Conservation (phyloP, 1,140 invertebrate genomes). For the Atta texana region DNA sequence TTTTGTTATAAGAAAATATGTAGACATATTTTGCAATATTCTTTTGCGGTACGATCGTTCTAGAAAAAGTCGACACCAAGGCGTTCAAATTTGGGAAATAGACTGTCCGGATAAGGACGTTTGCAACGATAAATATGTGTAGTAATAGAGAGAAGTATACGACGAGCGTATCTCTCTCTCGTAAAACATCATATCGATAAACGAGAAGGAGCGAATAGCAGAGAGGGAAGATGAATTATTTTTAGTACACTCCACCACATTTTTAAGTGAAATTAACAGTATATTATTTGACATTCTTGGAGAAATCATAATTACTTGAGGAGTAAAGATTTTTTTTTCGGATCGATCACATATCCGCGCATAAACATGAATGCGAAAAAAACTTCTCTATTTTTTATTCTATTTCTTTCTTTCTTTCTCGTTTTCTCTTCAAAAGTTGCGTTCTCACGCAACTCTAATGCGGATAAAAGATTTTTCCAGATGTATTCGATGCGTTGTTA, state of each 20-base stretch:
- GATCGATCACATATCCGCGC: not conserved
- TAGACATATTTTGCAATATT: not conserved
- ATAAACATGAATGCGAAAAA: too few species aligned
- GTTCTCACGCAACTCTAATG: slow-evolving; percentile 33
- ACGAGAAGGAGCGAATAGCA: not conserved
- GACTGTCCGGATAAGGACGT: slow-evolving; percentile 26
- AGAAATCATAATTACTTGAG: not conserved
- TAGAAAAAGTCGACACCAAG: not conserved
- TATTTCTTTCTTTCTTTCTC: not conserved
- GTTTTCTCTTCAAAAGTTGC: not conserved
- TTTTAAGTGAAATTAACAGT: slow-evolving; percentile 34
- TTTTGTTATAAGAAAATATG: slow-evolving; percentile 27
- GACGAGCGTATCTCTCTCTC: not conserved
- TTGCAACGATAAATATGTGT: slow-evolving; percentile 50
- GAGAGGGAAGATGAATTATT: slow-evolving; percentile 34
- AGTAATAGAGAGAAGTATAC: slow-evolving; percentile 10
- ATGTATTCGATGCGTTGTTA: slow-evolving; percentile 31
- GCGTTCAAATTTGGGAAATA: slow-evolving; percentile 45
- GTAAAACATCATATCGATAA: slow-evolving; percentile 34
- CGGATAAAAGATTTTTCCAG: slow-evolving; percentile 43
- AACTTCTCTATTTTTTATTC: not conserved
- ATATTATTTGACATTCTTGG: not conserved
- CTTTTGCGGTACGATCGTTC: not conserved
- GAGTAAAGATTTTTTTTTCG: not conserved
- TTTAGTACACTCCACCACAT: not conserved